Evolutionary conservation across 35 echinoderm and acorn worm species (phyloP), one percentile per base, ranked within the genome.

Genomic region (Stichopus chloronotus): DNA sequence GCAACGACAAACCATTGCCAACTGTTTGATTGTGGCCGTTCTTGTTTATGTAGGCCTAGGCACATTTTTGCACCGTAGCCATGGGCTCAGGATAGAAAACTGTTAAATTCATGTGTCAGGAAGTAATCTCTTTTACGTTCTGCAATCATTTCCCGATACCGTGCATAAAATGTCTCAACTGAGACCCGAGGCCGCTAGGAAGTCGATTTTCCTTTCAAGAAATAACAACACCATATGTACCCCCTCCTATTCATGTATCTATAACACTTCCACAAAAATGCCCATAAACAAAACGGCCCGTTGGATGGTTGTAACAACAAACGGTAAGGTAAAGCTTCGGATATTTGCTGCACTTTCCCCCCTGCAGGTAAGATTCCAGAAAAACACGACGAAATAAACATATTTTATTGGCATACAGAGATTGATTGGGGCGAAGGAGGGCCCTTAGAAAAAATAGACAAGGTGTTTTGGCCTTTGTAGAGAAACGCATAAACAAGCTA

Each of bases 401-500:
- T 58, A 85, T 56, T 56, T 85, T 85, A 85, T 56, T 85, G 55
- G 55, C 57, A 56, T 17, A 58, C 20, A 85, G 82, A 85, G 82
- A 85, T 85, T 85, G 82, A 85, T 85, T n/a, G 82, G 82, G 82
- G 82, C 57, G 55, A 85, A 58, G 82, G 82, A 21, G 57, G 82
- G 55, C 82, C 57, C 82, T 85, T 85, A 58, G 57, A 85, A 85
- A 58, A 85, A 57, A 85, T 57, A 85, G 82, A 85, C 82, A 85
- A 85, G 82, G 82, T 85, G 82, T 85, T 85, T 85, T 53, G 82
- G 54, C 82, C 58, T 85, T 20, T 53, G 20, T 58, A 14, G 82
- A 85, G 58, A 14, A 85, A 85, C 55, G 82, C 82, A 85, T 85
- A 85, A 85, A 85, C 82, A 85, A 85, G 82, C 82, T 58, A 85